Evolutionary conservation across 2,113 vertebrate genomes (phyloP).

Genomic region (Phycodurus eques): DNA sequence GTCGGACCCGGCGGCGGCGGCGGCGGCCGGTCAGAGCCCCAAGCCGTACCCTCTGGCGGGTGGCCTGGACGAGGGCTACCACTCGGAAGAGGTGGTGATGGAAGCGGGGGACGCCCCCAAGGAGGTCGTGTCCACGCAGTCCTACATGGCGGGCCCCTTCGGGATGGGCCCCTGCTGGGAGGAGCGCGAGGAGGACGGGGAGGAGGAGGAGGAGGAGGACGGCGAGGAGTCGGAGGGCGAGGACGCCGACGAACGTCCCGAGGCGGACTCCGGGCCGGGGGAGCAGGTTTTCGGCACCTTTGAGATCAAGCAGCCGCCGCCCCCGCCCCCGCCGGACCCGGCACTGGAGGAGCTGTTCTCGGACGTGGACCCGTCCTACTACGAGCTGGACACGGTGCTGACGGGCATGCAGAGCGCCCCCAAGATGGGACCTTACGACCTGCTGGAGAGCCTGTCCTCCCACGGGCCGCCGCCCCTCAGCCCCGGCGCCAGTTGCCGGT

Average conservation of each 20-base stretch:
- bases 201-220: conserved; percentile 74
- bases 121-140: conserved; percentile 62
- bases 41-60: conserved; percentile 66
- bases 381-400: conserved; percentile 91
- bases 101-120: conserved; percentile 73
- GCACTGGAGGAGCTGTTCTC: conserved; percentile 89
- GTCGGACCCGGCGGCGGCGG: conserved; percentile 75
- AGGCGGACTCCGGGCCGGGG: conserved; percentile 74
- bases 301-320: conserved; percentile 82
- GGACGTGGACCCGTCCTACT: conserved; percentile 90
- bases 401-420: conserved; percentile 86
- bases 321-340: conserved; percentile 70
- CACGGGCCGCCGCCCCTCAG: conserved; percentile 72
- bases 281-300: conserved; percentile 95
- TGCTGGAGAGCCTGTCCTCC: conserved; percentile 83
- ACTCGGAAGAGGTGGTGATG: conserved; percentile 74
- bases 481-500: conserved; percentile 83
- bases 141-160: conserved; percentile 70
- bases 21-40: conserved; percentile 74
- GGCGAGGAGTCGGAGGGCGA: conserved; percentile 79
- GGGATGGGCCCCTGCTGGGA: conserved; percentile 82
- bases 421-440: conserved; percentile 84
- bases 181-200: conserved; percentile 72
- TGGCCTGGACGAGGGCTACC: conserved; percentile 71
- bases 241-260: conserved; percentile 58